Percentiles rank a stretch among this genome's conserved stretches.
Evolutionary conservation across 2,888 invertebrate species (phyloP).

Genomic region (Protonemura montana): DNA sequence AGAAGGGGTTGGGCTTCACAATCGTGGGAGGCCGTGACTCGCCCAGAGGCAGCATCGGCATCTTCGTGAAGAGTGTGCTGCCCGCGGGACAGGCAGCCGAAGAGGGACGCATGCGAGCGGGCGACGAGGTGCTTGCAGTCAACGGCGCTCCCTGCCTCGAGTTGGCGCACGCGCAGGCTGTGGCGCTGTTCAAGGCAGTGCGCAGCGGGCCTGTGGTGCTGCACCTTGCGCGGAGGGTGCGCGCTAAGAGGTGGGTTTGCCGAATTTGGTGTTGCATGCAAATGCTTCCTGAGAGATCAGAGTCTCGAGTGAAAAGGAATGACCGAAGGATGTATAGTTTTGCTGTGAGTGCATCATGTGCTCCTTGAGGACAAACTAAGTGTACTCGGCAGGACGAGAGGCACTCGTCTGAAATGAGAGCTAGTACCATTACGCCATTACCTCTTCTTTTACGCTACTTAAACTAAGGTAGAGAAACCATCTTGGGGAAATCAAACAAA

Average conservation of each 20-base stretch:
- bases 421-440: no score
- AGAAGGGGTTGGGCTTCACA: constrained; percentile 87
- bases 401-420: no score
- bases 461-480: no score
- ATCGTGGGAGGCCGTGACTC: constrained; percentile 89
- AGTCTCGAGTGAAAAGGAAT: no score
- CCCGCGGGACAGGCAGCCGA: constrained; percentile 84
- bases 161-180: constrained; percentile 80
- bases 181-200: constrained; percentile 81
- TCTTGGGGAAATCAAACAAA: no score
- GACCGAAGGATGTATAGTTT: no score
- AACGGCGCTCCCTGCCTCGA: constrained; percentile 83
- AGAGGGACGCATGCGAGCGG: constrained; percentile 81
- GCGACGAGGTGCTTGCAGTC: constrained; percentile 83
- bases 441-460: no score
- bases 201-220: constrained; percentile 79
- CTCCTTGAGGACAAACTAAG: no score
- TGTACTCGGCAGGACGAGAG: no score
- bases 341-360: no score
- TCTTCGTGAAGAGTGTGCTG: constrained; percentile 86
- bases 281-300: no score
- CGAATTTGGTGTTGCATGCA: no score
- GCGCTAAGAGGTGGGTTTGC: constrained; percentile 55
- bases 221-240: constrained; percentile 71
- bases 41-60: constrained; percentile 83